These are phyloP conservation scores for Smittia aterrima DNA, from an alignment of 2,888 invertebrate genomes.

Conservation along the genomic window DNA sequence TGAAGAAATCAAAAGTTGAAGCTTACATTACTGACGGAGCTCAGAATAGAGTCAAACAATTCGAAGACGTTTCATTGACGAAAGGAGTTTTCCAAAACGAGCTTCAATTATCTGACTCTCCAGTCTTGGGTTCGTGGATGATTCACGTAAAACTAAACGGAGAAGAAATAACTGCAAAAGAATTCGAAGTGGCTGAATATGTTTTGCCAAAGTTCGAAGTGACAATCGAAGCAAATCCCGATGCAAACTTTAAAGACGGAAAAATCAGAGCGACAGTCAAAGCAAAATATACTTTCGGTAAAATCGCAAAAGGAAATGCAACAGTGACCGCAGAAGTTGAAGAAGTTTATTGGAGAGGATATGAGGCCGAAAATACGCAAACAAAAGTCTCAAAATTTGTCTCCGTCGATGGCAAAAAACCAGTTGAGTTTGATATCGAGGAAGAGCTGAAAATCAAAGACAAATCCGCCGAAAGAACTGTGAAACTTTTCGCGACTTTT, in stretches of 20 bases:
- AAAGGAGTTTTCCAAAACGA: conserved; percentile 72
- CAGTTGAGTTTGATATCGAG: conserved; percentile 70
- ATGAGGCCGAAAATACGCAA: neutral
- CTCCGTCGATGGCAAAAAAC: conserved; percentile 58
- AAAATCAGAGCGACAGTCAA: conserved; percentile 74
- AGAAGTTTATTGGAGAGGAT: neutral
- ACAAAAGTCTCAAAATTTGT: conserved; percentile 63
- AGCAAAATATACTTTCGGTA: conserved; percentile 82
- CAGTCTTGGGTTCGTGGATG: conserved; percentile 81
- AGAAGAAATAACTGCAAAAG: conserved; percentile 43
- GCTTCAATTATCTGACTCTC: conserved; percentile 69
- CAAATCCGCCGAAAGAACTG: conserved; percentile 44
- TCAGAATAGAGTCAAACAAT: conserved; percentile 76
- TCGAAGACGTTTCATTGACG: conserved; percentile 60
- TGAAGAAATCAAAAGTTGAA: conserved; percentile 44
- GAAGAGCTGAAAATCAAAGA: conserved; percentile 59
- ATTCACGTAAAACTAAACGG: conserved; percentile 65
- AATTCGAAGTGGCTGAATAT: conserved; percentile 78
- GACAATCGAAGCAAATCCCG: conserved; percentile 75
- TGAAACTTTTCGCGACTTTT: conserved; percentile 78
- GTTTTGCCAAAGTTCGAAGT: conserved; percentile 93
- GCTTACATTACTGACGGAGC: conserved; percentile 57
- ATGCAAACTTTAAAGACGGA: conserved; percentile 77
- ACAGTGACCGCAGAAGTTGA: conserved; percentile 79
- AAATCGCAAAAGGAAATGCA: conserved; percentile 81